Evolutionary conservation across 1,140 invertebrate species (phyloP).

Genomic region (Metopolophium dirhodum): DNA sequence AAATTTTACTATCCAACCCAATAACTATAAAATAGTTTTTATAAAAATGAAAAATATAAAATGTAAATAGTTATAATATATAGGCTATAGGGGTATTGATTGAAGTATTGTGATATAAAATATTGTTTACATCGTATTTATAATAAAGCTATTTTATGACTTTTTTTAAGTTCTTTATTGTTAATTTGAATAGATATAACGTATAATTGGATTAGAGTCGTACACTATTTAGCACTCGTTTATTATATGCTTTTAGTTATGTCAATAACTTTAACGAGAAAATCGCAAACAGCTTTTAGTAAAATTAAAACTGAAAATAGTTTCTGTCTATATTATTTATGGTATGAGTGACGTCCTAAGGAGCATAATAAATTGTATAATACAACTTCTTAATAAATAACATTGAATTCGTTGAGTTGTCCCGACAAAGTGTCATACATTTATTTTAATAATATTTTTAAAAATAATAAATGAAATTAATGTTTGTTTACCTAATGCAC

Average conservation of each 20-base stretch:
- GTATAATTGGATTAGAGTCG: slow-evolving; percentile 21
- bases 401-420: slow-evolving; percentile 27
- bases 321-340: slow-evolving; percentile 48
- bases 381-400: slow-evolving; percentile 50
- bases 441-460: slow-evolving; percentile 48
- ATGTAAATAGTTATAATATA: not conserved
- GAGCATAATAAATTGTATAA: slow-evolving; percentile 50
- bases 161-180: slow-evolving; percentile 29
- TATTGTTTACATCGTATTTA: slow-evolving; percentile 15
- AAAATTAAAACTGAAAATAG: slow-evolving; percentile 48
- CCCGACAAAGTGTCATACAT: slow-evolving; percentile 45
- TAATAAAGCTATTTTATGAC: slow-evolving; percentile 19
- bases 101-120: slow-evolving; percentile 8
- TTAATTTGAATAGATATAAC: slow-evolving; percentile 34
- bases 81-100: not conserved
- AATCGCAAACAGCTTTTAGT: slow-evolving; percentile 50
- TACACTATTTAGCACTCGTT: slow-evolving; percentile 12
- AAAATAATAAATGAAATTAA: slow-evolving; percentile 45
- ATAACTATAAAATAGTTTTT: slow-evolving; percentile 40
- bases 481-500: slow-evolving; percentile 32
- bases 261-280: slow-evolving; percentile 46
- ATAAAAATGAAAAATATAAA: slow-evolving; percentile 7
- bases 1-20: not conserved
- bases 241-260: slow-evolving; percentile 31
- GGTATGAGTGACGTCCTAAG: slow-evolving; percentile 39